Evolutionary conservation across 1,140 invertebrate genomes (phyloP).

Genomic region (Ditylenchus dipsaci): DNA sequence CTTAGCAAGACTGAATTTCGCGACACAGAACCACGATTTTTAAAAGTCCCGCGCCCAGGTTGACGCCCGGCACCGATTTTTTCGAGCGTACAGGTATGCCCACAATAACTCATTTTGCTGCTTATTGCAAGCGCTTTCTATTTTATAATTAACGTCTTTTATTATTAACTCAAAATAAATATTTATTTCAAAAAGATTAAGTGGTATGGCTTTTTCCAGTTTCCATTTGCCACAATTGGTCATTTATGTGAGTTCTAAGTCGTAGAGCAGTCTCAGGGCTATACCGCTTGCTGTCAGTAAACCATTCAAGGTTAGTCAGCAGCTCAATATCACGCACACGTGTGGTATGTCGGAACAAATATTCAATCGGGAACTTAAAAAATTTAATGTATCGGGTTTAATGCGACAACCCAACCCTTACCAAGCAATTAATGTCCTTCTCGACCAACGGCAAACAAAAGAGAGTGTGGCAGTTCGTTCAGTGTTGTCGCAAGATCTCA

Average conservation of each 20-base stretch:
- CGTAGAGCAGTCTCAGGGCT: conserved; percentile 2
- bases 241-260: background rate
- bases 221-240: conserved; percentile 9
- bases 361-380: conserved; percentile 34
- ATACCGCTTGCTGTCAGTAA: background rate
- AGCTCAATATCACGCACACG: conserved; percentile 42
- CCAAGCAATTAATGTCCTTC: conserved; percentile 41
- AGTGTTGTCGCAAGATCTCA: conserved; percentile 18
- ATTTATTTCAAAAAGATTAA: too few species aligned
- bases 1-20: too few species aligned
- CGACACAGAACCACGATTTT: too few species aligned
- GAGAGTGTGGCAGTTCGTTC: conserved; percentile 27
- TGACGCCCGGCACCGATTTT: too few species aligned
- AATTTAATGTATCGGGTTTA: conserved; percentile 12
- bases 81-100: too few species aligned
- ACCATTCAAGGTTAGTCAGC: conserved; percentile 16
- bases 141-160: too few species aligned
- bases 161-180: too few species aligned
- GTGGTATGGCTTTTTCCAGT: too few species aligned
- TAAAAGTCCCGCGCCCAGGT: too few species aligned
- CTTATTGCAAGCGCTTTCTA: too few species aligned
- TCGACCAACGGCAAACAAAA: conserved; percentile 37
- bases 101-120: too few species aligned
- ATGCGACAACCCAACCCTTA: too few species aligned
- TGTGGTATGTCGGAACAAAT: conserved; percentile 36